Percentiles rank a stretch among this genome's conserved stretches.
phyloP scores from a whole-genome alignment of 1,140 invertebrate species.

The Cheumatopsyche charites region DNA sequence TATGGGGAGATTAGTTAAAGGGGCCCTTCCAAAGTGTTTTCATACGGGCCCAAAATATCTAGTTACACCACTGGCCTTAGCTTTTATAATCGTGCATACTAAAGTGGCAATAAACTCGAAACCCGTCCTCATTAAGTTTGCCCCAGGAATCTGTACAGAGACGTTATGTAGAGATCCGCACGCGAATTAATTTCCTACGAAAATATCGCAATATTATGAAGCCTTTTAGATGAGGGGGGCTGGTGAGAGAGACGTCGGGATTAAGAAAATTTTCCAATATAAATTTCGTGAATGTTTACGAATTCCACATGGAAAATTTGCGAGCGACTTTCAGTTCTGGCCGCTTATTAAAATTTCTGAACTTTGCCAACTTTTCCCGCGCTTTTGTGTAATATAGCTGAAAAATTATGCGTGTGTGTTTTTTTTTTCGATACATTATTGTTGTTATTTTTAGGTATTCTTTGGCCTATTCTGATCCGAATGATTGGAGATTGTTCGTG shows the following conservation, averaged over 20 bases:
- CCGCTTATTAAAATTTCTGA: conserved; percentile 23
- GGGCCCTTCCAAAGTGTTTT: too few relatives aligned
- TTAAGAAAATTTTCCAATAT: conserved; percentile 28
- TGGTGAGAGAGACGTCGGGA: not conserved
- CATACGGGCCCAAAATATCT: too few relatives aligned
- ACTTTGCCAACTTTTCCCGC: not conserved
- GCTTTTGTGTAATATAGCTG: not conserved
- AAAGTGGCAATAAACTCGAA: conserved; percentile 8
- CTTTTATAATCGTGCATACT: not conserved
- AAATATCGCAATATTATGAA: not conserved
- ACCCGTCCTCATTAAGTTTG: not conserved
- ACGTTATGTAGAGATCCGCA: not conserved
- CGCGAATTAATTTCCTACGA: not conserved
- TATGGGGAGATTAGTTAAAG: too few relatives aligned
- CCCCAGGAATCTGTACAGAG: not conserved
- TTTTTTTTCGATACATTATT: not conserved
- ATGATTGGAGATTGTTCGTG: conserved; percentile 78
- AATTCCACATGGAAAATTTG: conserved; percentile 18
- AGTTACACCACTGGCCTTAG: too few relatives aligned
- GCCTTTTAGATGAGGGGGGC: too few relatives aligned
- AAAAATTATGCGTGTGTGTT: not conserved
- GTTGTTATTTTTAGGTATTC: conserved; percentile 59
- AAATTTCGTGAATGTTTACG: conserved; percentile 22
- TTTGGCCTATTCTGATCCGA: conserved; percentile 72
- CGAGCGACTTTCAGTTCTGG: not conserved